Evolutionary conservation across 2,113 vertebrate species (phyloP), one percentile per base, ranked within the genome.

Genomic region (Sebastes schlegelii): DNA sequence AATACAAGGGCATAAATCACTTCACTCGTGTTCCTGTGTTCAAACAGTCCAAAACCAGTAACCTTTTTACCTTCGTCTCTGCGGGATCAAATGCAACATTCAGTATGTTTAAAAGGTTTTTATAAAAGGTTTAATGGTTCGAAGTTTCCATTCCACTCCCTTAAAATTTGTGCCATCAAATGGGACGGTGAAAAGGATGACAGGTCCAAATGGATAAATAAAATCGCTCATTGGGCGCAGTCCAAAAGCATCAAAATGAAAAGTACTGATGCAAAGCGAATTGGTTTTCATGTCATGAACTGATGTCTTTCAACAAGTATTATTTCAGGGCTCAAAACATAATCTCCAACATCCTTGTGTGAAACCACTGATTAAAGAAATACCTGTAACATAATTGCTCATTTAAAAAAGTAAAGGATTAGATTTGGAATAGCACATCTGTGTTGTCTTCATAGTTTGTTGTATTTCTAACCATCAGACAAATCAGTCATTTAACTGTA

Each of bases 61-160:
- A 89, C 83, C 87, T 88, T 87, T 88, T 88, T 80, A 84, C 86
- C 84, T 88, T 80, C 9, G 40, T 69, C 60, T 75, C 86, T 45
- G 46, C 8, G 21, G 81, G 67, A 86, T 86, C 74, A 72, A 76
- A 81, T 62, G 48, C 68, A 62, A 68, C 67, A 1, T 82, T 79
- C 76, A 55, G 58, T n/a, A 3, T 0, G 17, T n/a, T 72, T 75
- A 82, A 80, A 70, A 54, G 76, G 26, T 51, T 80, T 67, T 74
- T 51, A 54, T 73, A 10, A 55, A 80, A 74, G 45, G 82, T 80
- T 83, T 69, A 81, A 79, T 58, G 62, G 13, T 42, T 81, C 9
- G 6, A 0, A 83, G 83, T 91, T 91, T 91, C 86, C 83, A 88
- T 91, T 91, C 86, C 83, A 88, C 69, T 76, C 34, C 42, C 58